Evolutionary conservation across 1,140 invertebrate genomes (phyloP).

Genomic region (Proctacanthus coquilletti): DNA sequence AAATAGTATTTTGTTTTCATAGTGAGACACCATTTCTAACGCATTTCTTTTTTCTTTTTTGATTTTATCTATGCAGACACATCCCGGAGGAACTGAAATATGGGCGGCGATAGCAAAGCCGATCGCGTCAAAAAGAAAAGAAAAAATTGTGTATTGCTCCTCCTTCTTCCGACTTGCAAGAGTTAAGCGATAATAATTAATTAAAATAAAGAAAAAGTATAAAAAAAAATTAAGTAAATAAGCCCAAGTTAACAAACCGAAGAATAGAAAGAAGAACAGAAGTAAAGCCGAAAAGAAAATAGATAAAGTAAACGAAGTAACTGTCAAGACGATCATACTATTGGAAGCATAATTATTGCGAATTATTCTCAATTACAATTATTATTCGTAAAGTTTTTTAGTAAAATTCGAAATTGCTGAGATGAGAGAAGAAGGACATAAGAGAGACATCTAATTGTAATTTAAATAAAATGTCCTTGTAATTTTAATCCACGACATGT

Average conservation of each 20-base stretch:
- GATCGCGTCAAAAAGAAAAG: constrained; percentile 2
- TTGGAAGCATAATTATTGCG: too few relatives aligned
- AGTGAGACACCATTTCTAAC: background rate
- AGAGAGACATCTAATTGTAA: too few relatives aligned
- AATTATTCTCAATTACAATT: too few relatives aligned
- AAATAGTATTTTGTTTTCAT: constrained; percentile 1
- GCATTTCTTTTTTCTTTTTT: constrained; percentile 3
- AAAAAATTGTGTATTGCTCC: background rate
- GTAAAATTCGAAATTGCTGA: too few relatives aligned
- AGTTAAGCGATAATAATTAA: background rate
- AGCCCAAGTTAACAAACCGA: background rate
- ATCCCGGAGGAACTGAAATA: background rate
- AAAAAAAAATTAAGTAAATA: background rate
- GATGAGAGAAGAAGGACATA: too few relatives aligned
- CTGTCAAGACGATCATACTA: background rate
- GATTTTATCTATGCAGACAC: constrained; percentile 2
- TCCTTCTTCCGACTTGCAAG: constrained; percentile 1
- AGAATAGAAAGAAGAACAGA: background rate
- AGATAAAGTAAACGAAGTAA: background rate
- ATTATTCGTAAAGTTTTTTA: too few relatives aligned
- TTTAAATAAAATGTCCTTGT: too few relatives aligned
- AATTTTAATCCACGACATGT: too few relatives aligned
- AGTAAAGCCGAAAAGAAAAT: background rate
- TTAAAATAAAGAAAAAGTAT: background rate
- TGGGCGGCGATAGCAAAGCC: constrained; percentile 1